Percentiles rank a stretch among this genome's conserved stretches.
phyloP scores from a whole-genome alignment of 2,888 invertebrate species.

The Tanypteryx hageni region DNA sequence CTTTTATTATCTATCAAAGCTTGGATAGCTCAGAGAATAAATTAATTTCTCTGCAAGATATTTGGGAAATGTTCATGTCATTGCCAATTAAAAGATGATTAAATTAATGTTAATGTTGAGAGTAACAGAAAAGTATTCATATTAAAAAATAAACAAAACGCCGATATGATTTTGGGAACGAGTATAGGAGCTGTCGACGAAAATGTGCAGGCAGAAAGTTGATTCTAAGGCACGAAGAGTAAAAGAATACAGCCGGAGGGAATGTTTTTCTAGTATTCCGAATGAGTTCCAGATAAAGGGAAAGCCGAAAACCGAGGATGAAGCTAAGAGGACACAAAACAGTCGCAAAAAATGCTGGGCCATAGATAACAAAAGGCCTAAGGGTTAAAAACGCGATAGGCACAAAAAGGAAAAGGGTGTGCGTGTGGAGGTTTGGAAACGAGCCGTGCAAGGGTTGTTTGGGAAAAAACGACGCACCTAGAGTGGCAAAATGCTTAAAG shows the following conservation, averaged over 20 bases:
- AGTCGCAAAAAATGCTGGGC: background rate
- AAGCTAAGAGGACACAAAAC: background rate
- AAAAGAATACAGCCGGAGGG: background rate
- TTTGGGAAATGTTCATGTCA: no score
- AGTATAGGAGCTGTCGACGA: no score
- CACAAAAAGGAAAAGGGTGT: background rate
- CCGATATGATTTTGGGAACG: no score
- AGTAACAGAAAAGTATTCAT: no score
- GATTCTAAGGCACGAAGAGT: no score
- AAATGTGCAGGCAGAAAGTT: no score
- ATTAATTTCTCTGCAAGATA: no score
- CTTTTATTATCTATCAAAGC: no score
- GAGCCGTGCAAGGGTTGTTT: constrained; percentile 43
- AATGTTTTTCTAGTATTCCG: background rate
- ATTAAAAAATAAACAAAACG: no score
- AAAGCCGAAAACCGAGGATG: background rate
- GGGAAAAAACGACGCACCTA: background rate
- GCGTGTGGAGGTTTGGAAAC: background rate
- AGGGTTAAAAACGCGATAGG: background rate
- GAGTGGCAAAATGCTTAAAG: background rate
- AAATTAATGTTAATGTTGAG: no score
- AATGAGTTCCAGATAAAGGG: background rate
- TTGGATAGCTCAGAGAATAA: no score
- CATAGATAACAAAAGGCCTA: background rate
- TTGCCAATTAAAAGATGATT: no score